Evolutionary conservation across 2,888 invertebrate genomes (phyloP).

Genomic region (Dichetophora obliterata): DNA sequence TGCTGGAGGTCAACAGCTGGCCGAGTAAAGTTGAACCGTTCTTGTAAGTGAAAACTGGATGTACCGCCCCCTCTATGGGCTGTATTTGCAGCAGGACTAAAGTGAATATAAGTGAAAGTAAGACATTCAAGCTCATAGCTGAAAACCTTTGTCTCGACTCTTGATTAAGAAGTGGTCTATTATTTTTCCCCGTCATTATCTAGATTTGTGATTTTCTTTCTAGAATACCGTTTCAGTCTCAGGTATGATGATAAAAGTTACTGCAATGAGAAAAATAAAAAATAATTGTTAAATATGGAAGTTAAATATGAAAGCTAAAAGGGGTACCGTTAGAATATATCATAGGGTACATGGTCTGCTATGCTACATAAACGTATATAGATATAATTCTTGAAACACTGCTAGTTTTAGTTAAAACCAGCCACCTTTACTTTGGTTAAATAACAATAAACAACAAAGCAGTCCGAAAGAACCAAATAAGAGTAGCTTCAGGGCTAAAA

Average conservation of each 20-base stretch:
- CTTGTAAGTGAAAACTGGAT: constrained; percentile 63
- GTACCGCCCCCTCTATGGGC: constrained; percentile 54
- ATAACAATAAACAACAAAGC: too few relatives aligned
- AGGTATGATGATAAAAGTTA: neutral
- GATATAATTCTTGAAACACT: too few relatives aligned
- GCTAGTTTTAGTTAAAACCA: too few relatives aligned
- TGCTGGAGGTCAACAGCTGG: constrained; percentile 84
- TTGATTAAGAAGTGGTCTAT: neutral
- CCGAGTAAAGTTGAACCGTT: constrained; percentile 69
- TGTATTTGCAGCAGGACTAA: constrained; percentile 44
- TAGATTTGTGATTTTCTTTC: neutral
- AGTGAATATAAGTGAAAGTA: neutral
- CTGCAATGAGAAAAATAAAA: constrained; percentile 1
- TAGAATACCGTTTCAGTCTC: neutral
- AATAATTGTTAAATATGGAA: neutral
- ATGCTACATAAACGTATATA: too few relatives aligned
- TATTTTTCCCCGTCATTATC: neutral
- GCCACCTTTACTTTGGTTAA: too few relatives aligned
- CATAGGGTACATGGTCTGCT: too few relatives aligned
- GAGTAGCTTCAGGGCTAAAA: too few relatives aligned
- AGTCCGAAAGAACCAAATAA: too few relatives aligned
- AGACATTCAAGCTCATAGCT: neutral
- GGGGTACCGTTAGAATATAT: too few relatives aligned
- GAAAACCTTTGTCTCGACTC: neutral
- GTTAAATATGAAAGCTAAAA: too few relatives aligned